Evolutionary conservation across 2,797 vertebrate genomes (phyloP).

Genomic region (Gymnothorax javanicus): DNA sequence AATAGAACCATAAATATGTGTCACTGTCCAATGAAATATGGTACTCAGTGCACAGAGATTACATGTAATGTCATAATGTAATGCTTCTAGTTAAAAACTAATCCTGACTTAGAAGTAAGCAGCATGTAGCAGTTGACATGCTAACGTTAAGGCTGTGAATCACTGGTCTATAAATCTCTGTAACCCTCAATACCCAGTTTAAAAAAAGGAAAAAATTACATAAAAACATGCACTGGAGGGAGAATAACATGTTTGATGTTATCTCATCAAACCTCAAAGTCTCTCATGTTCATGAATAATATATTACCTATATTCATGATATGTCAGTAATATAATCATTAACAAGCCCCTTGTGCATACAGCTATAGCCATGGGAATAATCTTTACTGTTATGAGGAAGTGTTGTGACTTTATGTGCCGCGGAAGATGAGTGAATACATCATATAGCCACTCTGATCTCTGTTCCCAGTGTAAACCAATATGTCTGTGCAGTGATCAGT

Average conservation of each 20-base stretch:
- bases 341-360: neutral
- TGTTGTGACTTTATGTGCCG: neutral
- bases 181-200: neutral
- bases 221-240: neutral
- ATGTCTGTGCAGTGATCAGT: neutral
- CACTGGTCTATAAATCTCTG: neutral
- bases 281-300: slow-evolving; percentile 2
- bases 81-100: neutral
- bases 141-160: neutral
- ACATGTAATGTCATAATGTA: neutral
- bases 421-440: neutral
- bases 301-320: slow-evolving; percentile 12
- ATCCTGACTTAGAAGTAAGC: neutral
- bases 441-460: neutral
- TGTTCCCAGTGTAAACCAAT: neutral
- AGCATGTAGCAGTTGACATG: neutral
- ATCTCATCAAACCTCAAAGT: slow-evolving; percentile 13
- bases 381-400: neutral
- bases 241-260: slow-evolving; percentile 4
- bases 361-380: neutral
- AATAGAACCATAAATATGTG: no score
- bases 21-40: no score
- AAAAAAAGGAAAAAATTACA: neutral
- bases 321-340: slow-evolving; percentile 17
- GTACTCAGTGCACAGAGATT: no score